phyloP scores from a whole-genome alignment of 2,113 vertebrate genomes.

The Perccottus glenii region DNA sequence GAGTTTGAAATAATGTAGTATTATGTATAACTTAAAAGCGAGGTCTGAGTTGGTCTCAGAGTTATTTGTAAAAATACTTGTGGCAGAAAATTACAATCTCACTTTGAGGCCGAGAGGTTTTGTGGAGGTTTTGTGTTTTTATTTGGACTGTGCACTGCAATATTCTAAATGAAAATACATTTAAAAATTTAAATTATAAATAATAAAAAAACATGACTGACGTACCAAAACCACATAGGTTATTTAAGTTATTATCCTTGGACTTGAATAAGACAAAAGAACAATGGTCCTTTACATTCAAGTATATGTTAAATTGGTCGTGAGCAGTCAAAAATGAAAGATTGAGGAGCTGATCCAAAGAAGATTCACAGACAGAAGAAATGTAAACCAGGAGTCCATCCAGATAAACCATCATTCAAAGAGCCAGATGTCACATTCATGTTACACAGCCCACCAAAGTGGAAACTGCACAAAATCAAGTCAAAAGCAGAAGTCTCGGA shows the following conservation, averaged over 20 bases:
- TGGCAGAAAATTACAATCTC: slow-evolving; percentile 4
- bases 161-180: slow-evolving; percentile 2
- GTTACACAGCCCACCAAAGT: slow-evolving; percentile 36
- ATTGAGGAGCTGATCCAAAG: background rate
- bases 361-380: slow-evolving; percentile 26
- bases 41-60: background rate
- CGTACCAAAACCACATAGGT: background rate
- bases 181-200: too few relatives aligned
- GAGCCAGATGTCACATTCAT: slow-evolving; percentile 16
- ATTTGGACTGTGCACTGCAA: background rate
- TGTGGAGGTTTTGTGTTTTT: background rate
- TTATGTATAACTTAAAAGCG: background rate
- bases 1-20: background rate
- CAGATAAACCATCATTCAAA: slow-evolving; percentile 28
- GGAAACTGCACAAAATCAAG: slow-evolving; percentile 21
- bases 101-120: slow-evolving; percentile 5
- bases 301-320: slow-evolving; percentile 16
- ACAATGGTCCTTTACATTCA: slow-evolving; percentile 9
- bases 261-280: background rate
- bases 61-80: slow-evolving; percentile 3
- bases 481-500: slow-evolving; percentile 1
- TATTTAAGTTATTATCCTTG: background rate
- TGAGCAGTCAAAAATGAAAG: slow-evolving; percentile 10
- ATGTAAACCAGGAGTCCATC: slow-evolving; percentile 6
- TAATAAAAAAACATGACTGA: slow-evolving; percentile 1